These are phyloP conservation scores for Nothocercus nigrocapillus DNA, from an alignment of 2,113 vertebrate genomes.

Conservation along the genomic window DNA sequence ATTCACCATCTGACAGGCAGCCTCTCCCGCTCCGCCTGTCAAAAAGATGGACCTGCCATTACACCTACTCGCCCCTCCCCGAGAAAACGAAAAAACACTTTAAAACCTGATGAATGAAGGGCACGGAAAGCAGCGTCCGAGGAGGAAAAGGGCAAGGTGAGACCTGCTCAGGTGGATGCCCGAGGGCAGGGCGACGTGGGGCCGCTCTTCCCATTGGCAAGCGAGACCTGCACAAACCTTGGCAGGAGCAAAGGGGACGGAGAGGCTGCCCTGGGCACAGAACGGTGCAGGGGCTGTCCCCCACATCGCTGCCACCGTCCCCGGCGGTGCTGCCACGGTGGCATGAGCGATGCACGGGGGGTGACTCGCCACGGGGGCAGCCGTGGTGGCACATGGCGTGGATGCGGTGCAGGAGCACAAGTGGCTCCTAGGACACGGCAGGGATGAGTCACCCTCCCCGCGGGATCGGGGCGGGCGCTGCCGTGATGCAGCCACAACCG, in stretches of 20 bases:
- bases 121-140: conserved; percentile 41
- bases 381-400: too few relatives aligned
- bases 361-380: neutral
- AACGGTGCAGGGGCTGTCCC: neutral
- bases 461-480: neutral
- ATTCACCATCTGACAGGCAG: conserved; percentile 84
- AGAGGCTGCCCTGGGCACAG: neutral
- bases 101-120: conserved; percentile 74
- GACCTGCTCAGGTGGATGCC: neutral
- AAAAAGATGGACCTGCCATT: conserved; percentile 72
- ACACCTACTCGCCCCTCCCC: conserved; percentile 71
- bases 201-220: neutral
- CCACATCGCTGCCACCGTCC: neutral
- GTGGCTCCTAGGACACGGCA: neutral
- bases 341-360: neutral
- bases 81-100: neutral
- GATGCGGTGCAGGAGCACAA: neutral
- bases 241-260: neutral
- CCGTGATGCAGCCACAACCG: neutral
- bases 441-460: neutral
- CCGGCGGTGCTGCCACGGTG: accelerated
- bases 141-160: neutral
- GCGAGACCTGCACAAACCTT: accelerated
- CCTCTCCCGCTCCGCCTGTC: conserved; percentile 56
- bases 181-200: neutral